Base-by-base conservation (phyloP, 2,113 vertebrate genomes). In the Sylvilagus bachmani region DNA sequence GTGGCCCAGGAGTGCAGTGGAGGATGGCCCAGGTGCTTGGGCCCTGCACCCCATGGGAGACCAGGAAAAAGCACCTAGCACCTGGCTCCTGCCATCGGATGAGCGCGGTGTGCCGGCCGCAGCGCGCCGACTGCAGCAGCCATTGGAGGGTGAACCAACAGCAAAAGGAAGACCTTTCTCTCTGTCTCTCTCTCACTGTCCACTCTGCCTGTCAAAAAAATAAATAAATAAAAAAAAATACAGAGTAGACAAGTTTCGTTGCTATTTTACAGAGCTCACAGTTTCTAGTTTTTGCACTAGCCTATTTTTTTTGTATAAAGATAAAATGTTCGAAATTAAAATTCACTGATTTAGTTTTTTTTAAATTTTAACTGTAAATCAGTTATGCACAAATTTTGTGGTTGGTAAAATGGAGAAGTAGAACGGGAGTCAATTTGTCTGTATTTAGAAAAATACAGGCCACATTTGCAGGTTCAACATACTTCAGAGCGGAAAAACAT, bases 291-390 rank as follows among this genome's bases (percentile, higher is more conserved):
- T 14, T 74, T 75, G 14, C 31, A 64, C 29, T 27, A 21, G 27
- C 16, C 13, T 19, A 36, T n/a, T 33, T 53, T 8, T 36, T 87
- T 73, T 86, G 25, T 24, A 86, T 86, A 53, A 87, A 14, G 13
- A 33, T 83, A 70, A 80, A 88, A 61, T 75, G 10, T 51, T 70
- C 64, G 88, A 83, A 86, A 92, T 86, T 75, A 53, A 88, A 91
- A 91, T 17, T 86, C 11, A 44, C 58, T 62, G 21, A 67, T 55
- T 29, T 61, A 92, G 11, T 62, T 66, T n/a, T 80, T 67, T 73
- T 6, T 17, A 24, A 64, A 24, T 31, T 31, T 87, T 49, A 25
- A 77, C 29, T 62, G 78, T 75, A 89, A 86, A 13, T 2, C 71
- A 80, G 58, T 53, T 80, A 90, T 74, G 19, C 6, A 74, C 91